Percentiles rank a stretch among this genome's conserved stretches.
Conservation (phyloP, 2,797 vertebrate species). For the Limosa lapponica region DNA sequence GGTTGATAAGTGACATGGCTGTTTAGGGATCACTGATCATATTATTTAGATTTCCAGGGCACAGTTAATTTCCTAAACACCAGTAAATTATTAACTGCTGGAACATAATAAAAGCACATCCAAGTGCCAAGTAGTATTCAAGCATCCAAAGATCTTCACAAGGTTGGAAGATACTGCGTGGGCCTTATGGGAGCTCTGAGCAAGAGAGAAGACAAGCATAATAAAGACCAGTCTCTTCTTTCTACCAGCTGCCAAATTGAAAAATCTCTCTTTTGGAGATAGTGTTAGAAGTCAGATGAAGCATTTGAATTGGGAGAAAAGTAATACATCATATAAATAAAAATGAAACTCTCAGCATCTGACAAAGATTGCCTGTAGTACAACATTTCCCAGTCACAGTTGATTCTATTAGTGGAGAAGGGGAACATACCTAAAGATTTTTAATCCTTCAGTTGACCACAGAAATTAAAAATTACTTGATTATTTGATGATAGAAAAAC, state of each 20-base stretch:
- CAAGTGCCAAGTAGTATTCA: neutral
- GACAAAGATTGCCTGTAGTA: neutral
- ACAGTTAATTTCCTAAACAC: neutral
- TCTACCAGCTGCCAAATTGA: neutral
- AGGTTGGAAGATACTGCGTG: fast-evolving
- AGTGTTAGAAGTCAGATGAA: neutral
- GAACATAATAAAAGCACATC: neutral
- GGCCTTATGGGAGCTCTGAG: neutral
- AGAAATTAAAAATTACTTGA: neutral
- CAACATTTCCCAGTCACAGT: neutral
- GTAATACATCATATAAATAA: neutral
- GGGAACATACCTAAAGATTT: neutral
- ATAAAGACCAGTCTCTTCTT: neutral
- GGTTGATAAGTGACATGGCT: neutral
- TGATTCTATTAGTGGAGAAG: neutral
- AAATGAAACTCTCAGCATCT: neutral
- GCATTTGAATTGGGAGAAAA: neutral
- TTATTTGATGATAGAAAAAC: neutral
- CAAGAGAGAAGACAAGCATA: neutral
- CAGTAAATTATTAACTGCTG: neutral
- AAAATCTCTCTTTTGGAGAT: neutral
- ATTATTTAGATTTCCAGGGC: neutral
- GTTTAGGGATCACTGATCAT: neutral
- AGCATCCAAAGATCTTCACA: neutral
- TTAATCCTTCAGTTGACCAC: neutral